Conservation (phyloP, 2,888 invertebrate genomes). For the Nomada fabriciana region DNA sequence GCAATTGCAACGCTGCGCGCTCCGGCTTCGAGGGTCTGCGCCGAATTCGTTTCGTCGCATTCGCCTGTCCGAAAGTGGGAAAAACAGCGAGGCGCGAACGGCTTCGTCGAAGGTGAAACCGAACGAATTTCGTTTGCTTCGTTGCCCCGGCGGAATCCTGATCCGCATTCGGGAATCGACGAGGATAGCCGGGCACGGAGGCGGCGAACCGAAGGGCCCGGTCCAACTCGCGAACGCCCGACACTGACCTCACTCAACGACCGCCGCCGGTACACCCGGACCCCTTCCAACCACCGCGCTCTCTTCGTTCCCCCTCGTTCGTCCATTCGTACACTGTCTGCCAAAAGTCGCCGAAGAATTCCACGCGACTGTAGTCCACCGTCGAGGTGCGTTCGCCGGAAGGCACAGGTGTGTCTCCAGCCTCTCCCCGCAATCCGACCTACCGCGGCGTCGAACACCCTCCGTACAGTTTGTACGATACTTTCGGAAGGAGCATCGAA, state of each 20-base stretch:
- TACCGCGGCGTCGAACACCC: not conserved
- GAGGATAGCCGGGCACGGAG: constrained; percentile 62
- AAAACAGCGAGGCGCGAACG: no score
- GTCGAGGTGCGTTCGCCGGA: constrained; percentile 51
- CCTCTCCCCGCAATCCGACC: not conserved
- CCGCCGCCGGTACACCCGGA: constrained; percentile 68
- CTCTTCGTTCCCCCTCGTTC: constrained; percentile 28
- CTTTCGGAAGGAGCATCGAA: constrained; percentile 48
- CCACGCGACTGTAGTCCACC: constrained; percentile 73
- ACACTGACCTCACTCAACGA: constrained; percentile 84
- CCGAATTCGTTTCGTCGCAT: no score
- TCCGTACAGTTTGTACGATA: not conserved
- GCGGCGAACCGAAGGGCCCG: constrained; percentile 78
- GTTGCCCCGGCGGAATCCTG: no score
- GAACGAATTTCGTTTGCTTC: no score
- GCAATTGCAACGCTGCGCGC: constrained; percentile 13
- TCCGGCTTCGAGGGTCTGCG: no score
- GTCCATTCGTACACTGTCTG: constrained; percentile 79
- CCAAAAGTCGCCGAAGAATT: constrained; percentile 82
- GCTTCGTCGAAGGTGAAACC: no score
- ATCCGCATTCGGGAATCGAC: not conserved
- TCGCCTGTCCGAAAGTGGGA: no score
- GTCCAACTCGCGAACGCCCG: constrained; percentile 82
- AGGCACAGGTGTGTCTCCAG: constrained; percentile 56
- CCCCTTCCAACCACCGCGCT: constrained; percentile 43